Base-by-base conservation (phyloP, 2,113 vertebrate genomes). In the Origma solitaria region DNA sequence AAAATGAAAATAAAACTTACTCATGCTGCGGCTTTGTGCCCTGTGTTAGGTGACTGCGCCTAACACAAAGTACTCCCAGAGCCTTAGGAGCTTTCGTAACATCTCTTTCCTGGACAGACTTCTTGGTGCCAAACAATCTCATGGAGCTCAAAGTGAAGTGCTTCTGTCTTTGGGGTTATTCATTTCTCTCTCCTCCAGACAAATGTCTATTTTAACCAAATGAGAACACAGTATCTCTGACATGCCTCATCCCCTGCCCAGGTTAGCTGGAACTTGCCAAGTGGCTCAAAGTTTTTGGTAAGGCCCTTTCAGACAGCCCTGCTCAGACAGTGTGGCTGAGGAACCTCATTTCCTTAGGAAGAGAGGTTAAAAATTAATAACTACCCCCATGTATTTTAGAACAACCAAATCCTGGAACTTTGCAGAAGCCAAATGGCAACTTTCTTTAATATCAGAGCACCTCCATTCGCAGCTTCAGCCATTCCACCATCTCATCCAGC, bases 331-430 rank as follows among this genome's bases (percentile, higher is more conserved):
- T 61, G 38, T 47, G 88, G 58, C 47, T 94, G 85, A 92, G 40
- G 88, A 92, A 96, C 53, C 37, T 90, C 85, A 79, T 85, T 94
- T 96, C 90, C 82, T 85, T 82, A 62, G 75, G 49, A 82, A 92
- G 60, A 76, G n/a, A 79, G 40, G 40, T 42, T 91, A 60, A 90
- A 87, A 80, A 82, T 77, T 65, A 69, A 6, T 57, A 93, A 78
- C 58, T 61, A 33, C 31, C 37, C 54, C 14, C n/a, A 24, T 30
- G 22, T 79, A 90, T 89, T 90, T 94, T 80, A 80, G 84, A 92
- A 76, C 45, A 85, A 24, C 47, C 16, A 31, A 83, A 54, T 45
- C 42, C 37, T 66, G 56, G 53, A 38, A 78, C 19, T 82, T 73
- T 16, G 68, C 13, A 11, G 8, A 92, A 73, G 28, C 37, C 65